These are phyloP conservation scores for Elgaria multicarinata DNA, from an alignment of 2,113 vertebrate genomes.

Conservation along the genomic window DNA sequence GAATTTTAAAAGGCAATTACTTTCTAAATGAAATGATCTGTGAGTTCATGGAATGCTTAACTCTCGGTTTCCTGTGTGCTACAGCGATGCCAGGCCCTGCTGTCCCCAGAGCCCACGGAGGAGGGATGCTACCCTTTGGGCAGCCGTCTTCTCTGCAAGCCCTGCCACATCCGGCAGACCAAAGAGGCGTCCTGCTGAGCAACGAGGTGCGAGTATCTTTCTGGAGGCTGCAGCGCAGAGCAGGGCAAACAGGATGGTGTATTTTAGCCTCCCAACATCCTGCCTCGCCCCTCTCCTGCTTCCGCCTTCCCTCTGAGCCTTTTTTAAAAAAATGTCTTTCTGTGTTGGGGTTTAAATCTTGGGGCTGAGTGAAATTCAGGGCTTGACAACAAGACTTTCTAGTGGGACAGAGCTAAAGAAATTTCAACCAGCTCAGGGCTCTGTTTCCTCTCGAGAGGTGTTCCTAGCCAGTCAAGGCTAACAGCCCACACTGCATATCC, in stretches of 20 bases:
- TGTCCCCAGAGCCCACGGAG: slow-evolving; percentile 89
- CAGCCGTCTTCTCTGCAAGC: slow-evolving; percentile 86
- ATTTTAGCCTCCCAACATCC: neutral
- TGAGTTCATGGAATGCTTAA: too few relatives aligned
- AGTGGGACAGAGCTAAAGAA: neutral
- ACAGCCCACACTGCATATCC: neutral
- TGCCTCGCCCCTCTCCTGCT: neutral
- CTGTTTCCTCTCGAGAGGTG: too few relatives aligned
- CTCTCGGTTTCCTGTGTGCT: neutral
- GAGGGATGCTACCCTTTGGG: slow-evolving; percentile 88
- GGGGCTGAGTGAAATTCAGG: neutral
- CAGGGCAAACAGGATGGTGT: neutral
- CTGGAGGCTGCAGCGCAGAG: neutral
- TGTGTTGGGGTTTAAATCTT: neutral
- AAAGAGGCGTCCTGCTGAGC: slow-evolving; percentile 59
- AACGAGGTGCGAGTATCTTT: accelerated
- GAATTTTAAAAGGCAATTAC: neutral
- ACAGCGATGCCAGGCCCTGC: slow-evolving; percentile 83
- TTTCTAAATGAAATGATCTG: too few relatives aligned
- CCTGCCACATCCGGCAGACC: slow-evolving; percentile 79
- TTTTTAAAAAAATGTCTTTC: too few relatives aligned
- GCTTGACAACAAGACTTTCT: neutral
- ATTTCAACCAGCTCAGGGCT: too few relatives aligned
- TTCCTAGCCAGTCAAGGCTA: neutral
- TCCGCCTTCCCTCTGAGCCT: too few relatives aligned